These are phyloP conservation scores for Drosophila meridionalis DNA, from an alignment of 2,888 invertebrate species.

Conservation along the genomic window DNA sequence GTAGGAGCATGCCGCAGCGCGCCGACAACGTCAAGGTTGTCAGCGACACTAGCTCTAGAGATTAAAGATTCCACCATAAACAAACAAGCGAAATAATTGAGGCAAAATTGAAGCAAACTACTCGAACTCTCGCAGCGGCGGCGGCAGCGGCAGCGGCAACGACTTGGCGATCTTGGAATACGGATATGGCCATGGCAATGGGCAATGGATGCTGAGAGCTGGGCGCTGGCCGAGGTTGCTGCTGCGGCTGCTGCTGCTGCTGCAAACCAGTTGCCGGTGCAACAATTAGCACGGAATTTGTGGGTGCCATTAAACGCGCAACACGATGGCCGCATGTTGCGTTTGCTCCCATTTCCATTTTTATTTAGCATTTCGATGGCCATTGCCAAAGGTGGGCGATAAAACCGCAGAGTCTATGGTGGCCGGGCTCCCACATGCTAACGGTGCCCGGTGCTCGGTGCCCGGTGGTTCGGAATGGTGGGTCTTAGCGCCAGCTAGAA, in stretches of 20 bases:
- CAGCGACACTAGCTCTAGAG: conserved; percentile 66
- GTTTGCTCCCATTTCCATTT: conserved; percentile 56
- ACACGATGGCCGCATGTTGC: conserved; percentile 74
- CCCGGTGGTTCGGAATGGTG: conserved; percentile 15
- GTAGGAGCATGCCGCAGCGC: conserved; percentile 35
- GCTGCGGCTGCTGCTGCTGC: neutral
- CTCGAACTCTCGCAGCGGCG: conserved; percentile 41
- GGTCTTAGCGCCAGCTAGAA: conserved; percentile 44
- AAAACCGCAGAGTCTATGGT: conserved; percentile 45
- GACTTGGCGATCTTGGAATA: conserved; percentile 51
- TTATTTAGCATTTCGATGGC: conserved; percentile 56
- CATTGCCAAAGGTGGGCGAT: conserved; percentile 56
- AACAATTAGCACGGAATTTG: conserved; percentile 82
- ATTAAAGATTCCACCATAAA: conserved; percentile 82
- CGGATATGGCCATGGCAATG: conserved; percentile 61
- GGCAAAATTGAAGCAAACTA: conserved; percentile 80
- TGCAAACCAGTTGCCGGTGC: conserved; percentile 69
- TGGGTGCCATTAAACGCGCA: conserved; percentile 79
- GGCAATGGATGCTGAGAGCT: conserved; percentile 13
- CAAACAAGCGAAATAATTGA: conserved; percentile 83
- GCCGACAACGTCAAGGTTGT: conserved; percentile 65
- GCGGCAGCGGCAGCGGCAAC: conserved; percentile 5
- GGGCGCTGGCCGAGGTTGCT: neutral
- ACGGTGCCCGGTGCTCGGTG: conserved; percentile 38
- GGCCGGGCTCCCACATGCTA: conserved; percentile 21